phyloP scores from a whole-genome alignment of 2,797 vertebrate species.

The Myotis findleyi region DNA sequence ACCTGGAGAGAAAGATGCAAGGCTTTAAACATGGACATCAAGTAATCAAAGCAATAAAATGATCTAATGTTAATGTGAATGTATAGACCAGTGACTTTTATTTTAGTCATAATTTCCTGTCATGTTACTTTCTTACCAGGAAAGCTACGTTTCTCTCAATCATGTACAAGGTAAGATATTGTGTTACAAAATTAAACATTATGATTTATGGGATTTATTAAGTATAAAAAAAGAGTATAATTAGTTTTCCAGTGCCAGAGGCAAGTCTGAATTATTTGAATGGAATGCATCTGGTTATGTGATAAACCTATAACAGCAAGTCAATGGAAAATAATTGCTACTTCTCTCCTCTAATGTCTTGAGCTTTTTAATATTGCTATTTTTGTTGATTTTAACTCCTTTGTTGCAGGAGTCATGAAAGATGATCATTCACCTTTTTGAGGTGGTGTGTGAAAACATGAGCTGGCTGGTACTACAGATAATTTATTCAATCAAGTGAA shows the following conservation, averaged over 20 bases:
- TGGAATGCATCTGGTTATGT: background rate
- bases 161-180: constrained; percentile 44
- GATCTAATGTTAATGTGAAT: background rate
- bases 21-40: background rate
- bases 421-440: background rate
- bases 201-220: constrained; percentile 74
- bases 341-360: background rate
- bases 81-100: constrained; percentile 4
- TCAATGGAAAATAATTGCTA: constrained; percentile 40
- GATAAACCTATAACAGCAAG: constrained; percentile 40
- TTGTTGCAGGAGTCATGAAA: background rate
- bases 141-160: constrained; percentile 17
- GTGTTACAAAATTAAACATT: constrained; percentile 67
- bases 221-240: constrained; percentile 66
- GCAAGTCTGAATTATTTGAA: constrained; percentile 56
- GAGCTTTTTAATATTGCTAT: background rate
- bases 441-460: background rate
- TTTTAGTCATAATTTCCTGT: constrained; percentile 20
- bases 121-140: background rate
- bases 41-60: constrained; percentile 54
- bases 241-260: constrained; percentile 57
- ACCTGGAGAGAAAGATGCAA: constrained; percentile 36
- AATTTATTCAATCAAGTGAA: background rate
- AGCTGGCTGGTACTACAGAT: background rate
- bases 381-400: constrained; percentile 5